These are phyloP conservation scores for Argyrosomus japonicus DNA, from an alignment of 2,113 vertebrate species.

Conservation along the genomic window DNA sequence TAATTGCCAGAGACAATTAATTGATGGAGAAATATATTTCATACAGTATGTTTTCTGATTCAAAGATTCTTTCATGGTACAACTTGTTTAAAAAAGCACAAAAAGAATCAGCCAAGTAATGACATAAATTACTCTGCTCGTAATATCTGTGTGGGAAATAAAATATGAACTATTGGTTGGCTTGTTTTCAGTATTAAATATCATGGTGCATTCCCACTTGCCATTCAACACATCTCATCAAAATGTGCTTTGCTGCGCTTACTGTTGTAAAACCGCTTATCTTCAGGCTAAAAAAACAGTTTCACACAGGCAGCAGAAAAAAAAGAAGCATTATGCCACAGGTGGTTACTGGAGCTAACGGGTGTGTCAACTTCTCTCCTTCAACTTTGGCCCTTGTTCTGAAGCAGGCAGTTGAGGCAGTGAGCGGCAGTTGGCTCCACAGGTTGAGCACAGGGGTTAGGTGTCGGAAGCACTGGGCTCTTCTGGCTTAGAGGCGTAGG, in stretches of 20 bases:
- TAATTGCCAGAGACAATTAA: not conserved
- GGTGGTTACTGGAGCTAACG: conserved; percentile 56
- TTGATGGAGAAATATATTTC: not conserved
- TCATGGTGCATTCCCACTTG: conserved; percentile 11
- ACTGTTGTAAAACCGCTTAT: conserved; percentile 34
- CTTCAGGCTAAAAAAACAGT: conserved; percentile 38
- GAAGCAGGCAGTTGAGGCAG: conserved; percentile 46
- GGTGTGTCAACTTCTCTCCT: conserved; percentile 53
- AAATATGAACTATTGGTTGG: conserved; percentile 19
- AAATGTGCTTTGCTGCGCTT: conserved; percentile 34
- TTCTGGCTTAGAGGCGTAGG: conserved; percentile 65
- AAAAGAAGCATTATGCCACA: conserved; percentile 42
- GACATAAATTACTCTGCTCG: not conserved
- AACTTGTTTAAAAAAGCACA: conserved; percentile 10
- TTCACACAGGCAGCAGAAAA: conserved; percentile 43
- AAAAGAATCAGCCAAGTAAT: conserved; percentile 12
- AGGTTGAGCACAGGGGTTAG: conserved; percentile 68
- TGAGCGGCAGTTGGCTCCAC: conserved; percentile 44
- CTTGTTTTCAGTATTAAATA: conserved; percentile 20
- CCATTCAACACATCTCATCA: conserved; percentile 36
- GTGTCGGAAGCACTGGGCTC: conserved; percentile 63
- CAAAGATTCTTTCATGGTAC: not conserved
- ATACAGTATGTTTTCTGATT: not conserved
- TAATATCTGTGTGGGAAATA: not conserved
- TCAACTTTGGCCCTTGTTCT: conserved; percentile 57